Percentiles rank a stretch among this genome's conserved stretches.
phyloP scores from a whole-genome alignment of 2,797 vertebrate genomes.

The Myotis pilosus region DNA sequence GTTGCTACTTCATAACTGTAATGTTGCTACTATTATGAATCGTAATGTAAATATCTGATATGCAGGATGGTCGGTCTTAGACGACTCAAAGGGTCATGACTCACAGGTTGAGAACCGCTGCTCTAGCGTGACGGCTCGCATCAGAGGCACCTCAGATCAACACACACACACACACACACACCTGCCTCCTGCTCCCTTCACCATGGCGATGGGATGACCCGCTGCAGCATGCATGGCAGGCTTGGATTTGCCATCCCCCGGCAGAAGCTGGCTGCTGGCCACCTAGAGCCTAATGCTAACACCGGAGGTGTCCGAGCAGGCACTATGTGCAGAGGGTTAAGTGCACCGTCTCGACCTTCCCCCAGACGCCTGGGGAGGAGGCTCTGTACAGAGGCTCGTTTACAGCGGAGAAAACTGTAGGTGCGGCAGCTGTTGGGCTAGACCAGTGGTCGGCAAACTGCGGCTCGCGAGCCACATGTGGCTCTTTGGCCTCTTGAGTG shows the following conservation, averaged over 20 bases:
- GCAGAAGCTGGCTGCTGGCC: background rate
- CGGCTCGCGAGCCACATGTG: too few relatives aligned
- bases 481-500: too few relatives aligned
- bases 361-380: background rate
- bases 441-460: too few relatives aligned
- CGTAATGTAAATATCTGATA: too few relatives aligned
- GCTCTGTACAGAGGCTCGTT: background rate
- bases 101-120: too few relatives aligned
- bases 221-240: too few relatives aligned
- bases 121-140: fast-evolving
- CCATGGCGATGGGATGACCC: background rate
- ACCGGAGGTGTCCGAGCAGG: fast-evolving
- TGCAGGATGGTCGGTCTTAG: too few relatives aligned
- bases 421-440: background rate
- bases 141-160: background rate
- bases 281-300: fast-evolving
- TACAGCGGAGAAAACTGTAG: background rate
- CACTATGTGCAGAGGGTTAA: fast-evolving
- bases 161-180: fast-evolving
- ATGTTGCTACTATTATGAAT: too few relatives aligned
- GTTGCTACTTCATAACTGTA: too few relatives aligned
- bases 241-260: background rate
- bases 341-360: fast-evolving
- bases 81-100: too few relatives aligned
- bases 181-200: background rate